Evolutionary conservation across 2,888 invertebrate species (phyloP).

Genomic region (Xanthia icteritia): DNA sequence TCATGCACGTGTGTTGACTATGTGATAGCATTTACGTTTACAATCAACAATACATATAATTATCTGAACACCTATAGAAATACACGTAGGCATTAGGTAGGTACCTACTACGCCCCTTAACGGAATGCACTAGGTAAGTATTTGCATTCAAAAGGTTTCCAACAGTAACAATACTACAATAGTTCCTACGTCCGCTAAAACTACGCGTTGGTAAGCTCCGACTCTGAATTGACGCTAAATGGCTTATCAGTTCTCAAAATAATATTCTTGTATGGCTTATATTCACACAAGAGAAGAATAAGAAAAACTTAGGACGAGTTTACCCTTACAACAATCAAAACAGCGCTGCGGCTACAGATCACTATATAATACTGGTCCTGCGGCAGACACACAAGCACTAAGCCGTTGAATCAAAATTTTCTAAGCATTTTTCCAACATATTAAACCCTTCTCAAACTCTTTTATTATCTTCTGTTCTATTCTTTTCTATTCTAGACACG

Average conservation of each 20-base stretch:
- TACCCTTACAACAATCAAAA: too few species aligned
- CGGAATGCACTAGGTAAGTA: not conserved
- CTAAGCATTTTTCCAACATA: too few species aligned
- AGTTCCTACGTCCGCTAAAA: not conserved
- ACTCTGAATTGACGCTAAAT: not conserved
- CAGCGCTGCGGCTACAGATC: too few species aligned
- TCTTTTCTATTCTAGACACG: constrained; percentile 72
- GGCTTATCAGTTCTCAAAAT: not conserved
- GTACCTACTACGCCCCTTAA: not conserved
- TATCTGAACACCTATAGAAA: constrained; percentile 15
- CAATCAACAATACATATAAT: not conserved
- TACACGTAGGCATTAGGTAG: not conserved
- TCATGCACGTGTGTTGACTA: constrained; percentile 8
- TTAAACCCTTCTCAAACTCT: too few species aligned
- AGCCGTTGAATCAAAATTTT: too few species aligned
- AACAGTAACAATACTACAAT: not conserved
- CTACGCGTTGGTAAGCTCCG: too few species aligned
- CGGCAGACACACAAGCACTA: too few species aligned
- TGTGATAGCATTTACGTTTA: constrained; percentile 18
- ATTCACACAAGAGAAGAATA: too few species aligned
- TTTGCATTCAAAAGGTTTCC: not conserved
- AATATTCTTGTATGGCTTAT: too few species aligned
- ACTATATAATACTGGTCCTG: too few species aligned
- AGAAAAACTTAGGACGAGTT: too few species aligned
- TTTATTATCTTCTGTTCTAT: not conserved